Evolutionary conservation across 2,113 vertebrate species (phyloP).

Genomic region (Tenrec ecaudatus): DNA sequence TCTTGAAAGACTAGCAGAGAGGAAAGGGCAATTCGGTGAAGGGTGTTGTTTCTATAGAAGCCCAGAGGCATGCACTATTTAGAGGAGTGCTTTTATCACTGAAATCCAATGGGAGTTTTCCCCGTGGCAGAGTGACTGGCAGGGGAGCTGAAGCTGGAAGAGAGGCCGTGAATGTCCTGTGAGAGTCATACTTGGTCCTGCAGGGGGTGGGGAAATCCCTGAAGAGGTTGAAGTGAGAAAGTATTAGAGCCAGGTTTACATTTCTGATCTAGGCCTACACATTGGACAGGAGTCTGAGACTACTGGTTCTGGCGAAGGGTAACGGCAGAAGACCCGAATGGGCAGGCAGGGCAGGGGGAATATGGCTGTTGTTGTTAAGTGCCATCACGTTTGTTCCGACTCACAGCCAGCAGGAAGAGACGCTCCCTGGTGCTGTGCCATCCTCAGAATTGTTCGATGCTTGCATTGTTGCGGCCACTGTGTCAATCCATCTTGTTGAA

Average conservation of each 20-base stretch:
- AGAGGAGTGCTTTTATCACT: not conserved
- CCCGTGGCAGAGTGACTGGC: not conserved
- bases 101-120: not conserved
- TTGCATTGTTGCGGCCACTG: too few species aligned
- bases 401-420: too few species aligned
- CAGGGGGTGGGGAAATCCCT: not conserved
- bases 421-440: too few species aligned
- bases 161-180: not conserved
- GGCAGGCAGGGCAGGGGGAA: not conserved
- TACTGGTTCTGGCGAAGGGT: not conserved
- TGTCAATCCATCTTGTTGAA: too few species aligned
- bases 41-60: not conserved
- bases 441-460: too few species aligned
- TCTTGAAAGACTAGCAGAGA: not conserved
- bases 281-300: not conserved
- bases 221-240: constrained; percentile 8
- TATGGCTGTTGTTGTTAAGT: too few species aligned
- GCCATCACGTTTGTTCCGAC: too few species aligned
- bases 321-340: not conserved
- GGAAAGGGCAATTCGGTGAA: not conserved
- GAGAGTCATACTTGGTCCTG: not conserved
- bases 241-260: not conserved
- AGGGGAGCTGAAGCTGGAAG: not conserved
- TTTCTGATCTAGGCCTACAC: not conserved
- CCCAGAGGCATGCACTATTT: not conserved